phyloP scores from a whole-genome alignment of 1,140 invertebrate genomes.

The Polypedilum pembai region DNA sequence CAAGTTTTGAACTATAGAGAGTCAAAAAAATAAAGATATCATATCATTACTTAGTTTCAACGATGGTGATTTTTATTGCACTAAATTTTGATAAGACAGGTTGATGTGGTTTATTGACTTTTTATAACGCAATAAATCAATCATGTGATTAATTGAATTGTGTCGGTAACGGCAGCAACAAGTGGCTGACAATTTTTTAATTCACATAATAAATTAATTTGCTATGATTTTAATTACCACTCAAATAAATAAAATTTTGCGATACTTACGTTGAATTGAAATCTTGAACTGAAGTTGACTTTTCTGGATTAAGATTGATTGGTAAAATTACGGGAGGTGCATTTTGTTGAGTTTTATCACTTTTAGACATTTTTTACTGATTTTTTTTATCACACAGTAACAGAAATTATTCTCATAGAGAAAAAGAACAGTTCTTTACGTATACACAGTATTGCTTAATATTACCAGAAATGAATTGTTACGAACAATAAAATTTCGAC shows the following conservation, averaged over 20 bases:
- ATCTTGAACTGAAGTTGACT: background rate
- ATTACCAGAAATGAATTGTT: background rate
- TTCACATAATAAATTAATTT: too few relatives aligned
- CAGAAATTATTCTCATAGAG: too few relatives aligned
- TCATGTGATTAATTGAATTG: background rate
- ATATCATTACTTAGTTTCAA: background rate
- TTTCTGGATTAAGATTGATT: constrained; percentile 11
- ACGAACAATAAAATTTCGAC: background rate
- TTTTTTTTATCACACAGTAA: too few relatives aligned
- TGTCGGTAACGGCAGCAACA: too few relatives aligned
- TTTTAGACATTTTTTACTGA: background rate
- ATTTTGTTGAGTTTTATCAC: background rate
- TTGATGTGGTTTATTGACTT: too few relatives aligned
- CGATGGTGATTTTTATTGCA: background rate
- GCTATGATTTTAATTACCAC: background rate
- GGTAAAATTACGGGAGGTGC: background rate
- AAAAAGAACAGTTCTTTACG: background rate
- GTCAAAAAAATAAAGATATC: background rate
- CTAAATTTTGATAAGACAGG: background rate
- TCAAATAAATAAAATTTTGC: background rate
- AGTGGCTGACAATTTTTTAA: too few relatives aligned
- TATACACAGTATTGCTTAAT: background rate
- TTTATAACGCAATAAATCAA: background rate
- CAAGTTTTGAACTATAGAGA: constrained; percentile 39
- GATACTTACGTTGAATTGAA: constrained; percentile 29